These are phyloP conservation scores for Hydrolagus affinis DNA, from an alignment of 2,113 vertebrate genomes.

Conservation along the genomic window DNA sequence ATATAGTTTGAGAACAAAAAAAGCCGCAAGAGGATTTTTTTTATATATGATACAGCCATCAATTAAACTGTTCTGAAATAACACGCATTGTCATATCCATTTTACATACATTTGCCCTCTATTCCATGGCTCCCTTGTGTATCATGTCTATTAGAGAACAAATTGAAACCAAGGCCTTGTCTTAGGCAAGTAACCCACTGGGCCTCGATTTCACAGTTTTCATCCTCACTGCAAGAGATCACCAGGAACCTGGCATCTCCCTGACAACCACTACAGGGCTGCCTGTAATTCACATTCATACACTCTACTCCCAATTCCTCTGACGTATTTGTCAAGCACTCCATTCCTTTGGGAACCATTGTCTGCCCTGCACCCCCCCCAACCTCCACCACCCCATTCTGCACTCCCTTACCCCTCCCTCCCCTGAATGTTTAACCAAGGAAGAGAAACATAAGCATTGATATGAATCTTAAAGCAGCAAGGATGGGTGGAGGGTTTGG, in stretches of 20 bases:
- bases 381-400: no score
- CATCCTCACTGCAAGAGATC: constrained; percentile 48
- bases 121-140: constrained; percentile 39
- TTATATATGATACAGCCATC: background rate
- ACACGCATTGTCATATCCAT: constrained; percentile 46
- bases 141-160: constrained; percentile 40
- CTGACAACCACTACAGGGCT: constrained; percentile 51
- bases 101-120: constrained; percentile 48
- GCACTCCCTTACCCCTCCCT: no score
- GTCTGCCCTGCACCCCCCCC: constrained; percentile 7
- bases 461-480: constrained; percentile 46
- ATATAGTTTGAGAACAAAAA: background rate
- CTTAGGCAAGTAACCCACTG: constrained; percentile 38
- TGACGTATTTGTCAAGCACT: constrained; percentile 52
- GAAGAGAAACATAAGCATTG: constrained; percentile 42
- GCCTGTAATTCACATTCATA: constrained; percentile 58
- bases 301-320: constrained; percentile 51
- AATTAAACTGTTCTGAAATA: constrained; percentile 26
- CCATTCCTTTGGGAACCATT: constrained; percentile 53
- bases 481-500: no score
- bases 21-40: no score
- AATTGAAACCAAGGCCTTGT: constrained; percentile 40
- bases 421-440: constrained; percentile 52
- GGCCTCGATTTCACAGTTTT: constrained; percentile 51
- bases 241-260: constrained; percentile 53